A percentile compares a stretch with the other conserved stretches of the same genome.
Conservation (phyloP, 2,113 vertebrate genomes). For the Tachysurus fulvidraco region DNA sequence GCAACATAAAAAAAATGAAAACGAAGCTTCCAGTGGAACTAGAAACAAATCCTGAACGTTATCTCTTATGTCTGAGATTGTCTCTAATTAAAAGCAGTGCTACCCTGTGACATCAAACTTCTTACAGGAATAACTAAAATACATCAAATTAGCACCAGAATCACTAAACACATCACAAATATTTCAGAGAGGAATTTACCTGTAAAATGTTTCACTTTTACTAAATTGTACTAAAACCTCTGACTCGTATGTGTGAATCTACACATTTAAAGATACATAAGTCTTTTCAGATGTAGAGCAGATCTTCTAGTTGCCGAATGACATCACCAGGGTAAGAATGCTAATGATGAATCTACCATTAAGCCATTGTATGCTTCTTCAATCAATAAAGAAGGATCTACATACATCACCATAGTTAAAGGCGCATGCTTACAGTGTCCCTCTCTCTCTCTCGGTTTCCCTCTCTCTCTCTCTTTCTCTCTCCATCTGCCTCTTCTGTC, state of each 20-base stretch:
- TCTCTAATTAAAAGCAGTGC: background rate
- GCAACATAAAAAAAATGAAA: too few species aligned
- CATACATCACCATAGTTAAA: background rate
- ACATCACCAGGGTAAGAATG: slow-evolving; percentile 35
- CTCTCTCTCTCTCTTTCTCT: slow-evolving; percentile 57
- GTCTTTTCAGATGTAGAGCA: background rate
- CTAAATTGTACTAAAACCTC: background rate
- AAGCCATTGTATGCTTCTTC: slow-evolving; percentile 70
- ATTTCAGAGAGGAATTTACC: background rate
- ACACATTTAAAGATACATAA: background rate
- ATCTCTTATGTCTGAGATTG: background rate
- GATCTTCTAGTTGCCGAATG: slow-evolving; percentile 14
- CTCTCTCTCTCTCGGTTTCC: slow-evolving; percentile 13
- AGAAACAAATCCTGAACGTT: background rate
- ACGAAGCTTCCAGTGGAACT: background rate
- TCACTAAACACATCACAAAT: background rate
- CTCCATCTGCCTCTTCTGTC: slow-evolving; percentile 52
- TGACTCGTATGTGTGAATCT: background rate
- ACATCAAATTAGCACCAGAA: background rate
- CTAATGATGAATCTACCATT: slow-evolving; percentile 26
- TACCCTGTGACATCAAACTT: background rate
- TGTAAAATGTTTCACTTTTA: background rate
- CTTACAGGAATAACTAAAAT: too few species aligned
- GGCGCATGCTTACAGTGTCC: background rate
- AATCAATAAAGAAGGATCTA: slow-evolving; percentile 71